These are phyloP conservation scores for Darevskia nairensis DNA, from an alignment of 2,797 vertebrate genomes.

Conservation along the genomic window DNA sequence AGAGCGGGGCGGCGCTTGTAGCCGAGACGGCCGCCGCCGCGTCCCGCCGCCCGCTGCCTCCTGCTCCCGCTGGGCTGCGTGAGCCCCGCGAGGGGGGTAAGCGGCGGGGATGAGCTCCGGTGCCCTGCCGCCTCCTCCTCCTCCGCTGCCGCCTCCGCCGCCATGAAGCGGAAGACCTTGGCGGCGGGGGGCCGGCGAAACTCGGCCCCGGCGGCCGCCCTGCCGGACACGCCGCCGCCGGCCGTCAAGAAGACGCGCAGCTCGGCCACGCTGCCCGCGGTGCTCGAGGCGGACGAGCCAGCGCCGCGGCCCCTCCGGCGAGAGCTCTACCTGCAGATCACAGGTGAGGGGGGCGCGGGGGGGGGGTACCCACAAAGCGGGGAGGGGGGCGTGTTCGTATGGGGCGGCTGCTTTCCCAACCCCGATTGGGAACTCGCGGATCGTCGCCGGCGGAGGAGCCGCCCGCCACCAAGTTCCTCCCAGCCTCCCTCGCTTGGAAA, in stretches of 20 bases:
- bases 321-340: slow-evolving; percentile 54
- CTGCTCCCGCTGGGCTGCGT: slow-evolving; percentile 32
- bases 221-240: slow-evolving; percentile 38
- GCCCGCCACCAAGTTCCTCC: neutral
- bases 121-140: slow-evolving; percentile 39
- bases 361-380: too few relatives aligned
- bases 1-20: slow-evolving; percentile 5
- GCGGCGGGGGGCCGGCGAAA: slow-evolving; percentile 53
- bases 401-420: neutral
- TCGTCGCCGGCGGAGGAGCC: neutral
- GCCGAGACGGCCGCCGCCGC: neutral
- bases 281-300: neutral
- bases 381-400: neutral
- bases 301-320: neutral
- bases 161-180: slow-evolving; percentile 71
- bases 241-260: slow-evolving; percentile 63
- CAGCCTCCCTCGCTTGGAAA: neutral
- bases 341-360: slow-evolving; percentile 53
- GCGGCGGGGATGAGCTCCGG: slow-evolving; percentile 39
- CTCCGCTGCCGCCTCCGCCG: slow-evolving; percentile 44
- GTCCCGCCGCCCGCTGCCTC: neutral
- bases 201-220: slow-evolving; percentile 32
- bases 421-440: neutral
- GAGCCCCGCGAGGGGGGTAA: neutral
- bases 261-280: slow-evolving; percentile 1